These are phyloP conservation scores for Tipula lateralis DNA, from an alignment of 2,888 invertebrate genomes.

Conservation along the genomic window DNA sequence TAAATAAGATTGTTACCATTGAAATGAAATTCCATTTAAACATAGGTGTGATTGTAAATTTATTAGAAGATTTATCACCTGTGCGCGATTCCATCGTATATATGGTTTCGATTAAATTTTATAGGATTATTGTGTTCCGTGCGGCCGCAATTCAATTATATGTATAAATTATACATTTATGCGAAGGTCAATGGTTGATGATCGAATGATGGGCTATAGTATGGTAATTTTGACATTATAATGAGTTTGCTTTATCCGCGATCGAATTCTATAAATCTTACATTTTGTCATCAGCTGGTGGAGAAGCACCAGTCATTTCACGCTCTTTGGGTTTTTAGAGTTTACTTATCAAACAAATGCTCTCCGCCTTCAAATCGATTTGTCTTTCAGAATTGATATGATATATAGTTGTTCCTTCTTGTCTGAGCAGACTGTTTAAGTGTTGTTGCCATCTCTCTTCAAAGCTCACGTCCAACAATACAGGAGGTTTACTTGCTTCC, in stretches of 20 bases:
- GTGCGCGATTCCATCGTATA: neutral
- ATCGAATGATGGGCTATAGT: constrained; percentile 1
- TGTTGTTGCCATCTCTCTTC: too few relatives aligned
- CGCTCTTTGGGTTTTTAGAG: too few relatives aligned
- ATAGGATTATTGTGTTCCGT: neutral
- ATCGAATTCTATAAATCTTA: too few relatives aligned
- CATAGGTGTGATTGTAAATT: constrained; percentile 24
- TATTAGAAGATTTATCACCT: neutral
- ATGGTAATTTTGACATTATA: neutral
- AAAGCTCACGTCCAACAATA: too few relatives aligned
- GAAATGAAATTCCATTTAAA: constrained; percentile 24
- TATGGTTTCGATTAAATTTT: constrained; percentile 4
- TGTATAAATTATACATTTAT: neutral
- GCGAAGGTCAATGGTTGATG: neutral
- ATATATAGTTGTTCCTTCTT: too few relatives aligned
- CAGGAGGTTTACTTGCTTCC: too few relatives aligned
- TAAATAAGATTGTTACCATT: constrained; percentile 11
- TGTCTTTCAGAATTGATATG: too few relatives aligned
- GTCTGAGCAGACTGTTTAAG: too few relatives aligned
- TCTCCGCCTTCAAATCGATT: too few relatives aligned
- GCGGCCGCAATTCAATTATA: neutral
- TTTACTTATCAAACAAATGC: too few relatives aligned
- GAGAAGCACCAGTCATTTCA: too few relatives aligned
- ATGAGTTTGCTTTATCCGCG: neutral
- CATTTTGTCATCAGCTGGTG: too few relatives aligned